Conservation (phyloP, 2,888 invertebrate genomes). For the Scaptodrosophila latifasciaeformis region DNA sequence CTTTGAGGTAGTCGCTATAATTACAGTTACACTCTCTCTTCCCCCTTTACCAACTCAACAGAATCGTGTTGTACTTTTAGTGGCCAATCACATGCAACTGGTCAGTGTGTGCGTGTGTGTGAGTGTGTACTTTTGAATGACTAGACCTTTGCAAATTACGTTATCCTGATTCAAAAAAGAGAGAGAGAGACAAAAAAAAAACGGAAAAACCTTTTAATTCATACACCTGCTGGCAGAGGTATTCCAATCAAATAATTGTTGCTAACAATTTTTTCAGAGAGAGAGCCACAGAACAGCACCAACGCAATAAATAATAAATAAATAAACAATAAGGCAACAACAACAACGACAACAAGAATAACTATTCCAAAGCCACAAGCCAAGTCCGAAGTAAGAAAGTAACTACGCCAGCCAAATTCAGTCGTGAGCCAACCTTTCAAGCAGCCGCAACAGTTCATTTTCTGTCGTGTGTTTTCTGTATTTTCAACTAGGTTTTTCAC, state of each 20-base stretch:
- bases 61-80: constrained; percentile 21
- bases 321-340: constrained; percentile 22
- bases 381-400: background rate
- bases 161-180: constrained; percentile 33
- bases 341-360: constrained; percentile 15
- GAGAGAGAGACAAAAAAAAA: too few relatives aligned
- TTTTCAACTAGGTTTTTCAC: too few relatives aligned
- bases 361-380: constrained; percentile 13
- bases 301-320: constrained; percentile 39
- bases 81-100: constrained; percentile 52
- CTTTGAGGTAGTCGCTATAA: constrained; percentile 31
- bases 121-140: background rate
- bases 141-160: background rate
- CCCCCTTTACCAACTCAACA: background rate
- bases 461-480: constrained; percentile 1
- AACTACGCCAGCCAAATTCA: constrained; percentile 12
- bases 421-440: constrained; percentile 54
- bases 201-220: too few relatives aligned
- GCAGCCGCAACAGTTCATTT: constrained; percentile 9
- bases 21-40: too few relatives aligned
- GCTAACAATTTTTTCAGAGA: constrained; percentile 47
- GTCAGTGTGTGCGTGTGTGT: constrained; percentile 25
- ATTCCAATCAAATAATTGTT: constrained; percentile 58
- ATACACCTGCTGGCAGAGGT: constrained; percentile 14
- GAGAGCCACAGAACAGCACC: constrained; percentile 18